Base-by-base conservation (phyloP, 2,888 invertebrate species). In the Omphaloscelis lunosa region DNA sequence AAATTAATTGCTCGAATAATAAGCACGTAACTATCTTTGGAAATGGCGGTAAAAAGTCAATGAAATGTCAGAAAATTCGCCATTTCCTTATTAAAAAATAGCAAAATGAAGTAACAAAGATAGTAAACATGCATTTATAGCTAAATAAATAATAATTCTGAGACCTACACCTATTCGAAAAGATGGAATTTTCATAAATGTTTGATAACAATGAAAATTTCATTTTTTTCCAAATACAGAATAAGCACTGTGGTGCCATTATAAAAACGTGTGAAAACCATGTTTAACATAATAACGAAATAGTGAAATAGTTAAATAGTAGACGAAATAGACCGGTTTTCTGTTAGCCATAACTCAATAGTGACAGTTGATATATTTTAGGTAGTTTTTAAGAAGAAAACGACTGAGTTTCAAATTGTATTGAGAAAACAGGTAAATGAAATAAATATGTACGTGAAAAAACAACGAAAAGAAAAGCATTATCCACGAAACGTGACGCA, bases 251-350 rank as follows among this genome's bases (percentile, higher is more conserved):
- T 72, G 61, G 94, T 95, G 96, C 95, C 94, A 94, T 95, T 89
- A 81, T 77, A 82, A 63, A 85, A 89, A 90, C 86, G 90, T 91
- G 93, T 92, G 90, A 91, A 90, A 82, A 84, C 65, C 80, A 86
- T 79, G 90, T 90, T 91, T 90, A 87, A 88, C 86, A 88, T 88
- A 89, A 90, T 92, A 92, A 91, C 90, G 85, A 91, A 94, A 95
- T 96, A 96, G 95, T 95, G 93, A 95, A 95, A 95, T 96, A 96
- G 95, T 91, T 93, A 89, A 94, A 93, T 93, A 92, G 93, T 96
- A 96, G 96, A 89, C 87, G 89, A 95, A 95, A 96, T 96, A 96
- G 94, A 93, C 96, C 95, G 95, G 96, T 94, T 96, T 95, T 96
- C 91, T 90, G 92, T 96, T 96, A 96, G 96, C 93, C 95, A 96